These are phyloP conservation scores for Onychomys leucogaster DNA, from an alignment of 2,797 vertebrate species.

Conservation along the genomic window DNA sequence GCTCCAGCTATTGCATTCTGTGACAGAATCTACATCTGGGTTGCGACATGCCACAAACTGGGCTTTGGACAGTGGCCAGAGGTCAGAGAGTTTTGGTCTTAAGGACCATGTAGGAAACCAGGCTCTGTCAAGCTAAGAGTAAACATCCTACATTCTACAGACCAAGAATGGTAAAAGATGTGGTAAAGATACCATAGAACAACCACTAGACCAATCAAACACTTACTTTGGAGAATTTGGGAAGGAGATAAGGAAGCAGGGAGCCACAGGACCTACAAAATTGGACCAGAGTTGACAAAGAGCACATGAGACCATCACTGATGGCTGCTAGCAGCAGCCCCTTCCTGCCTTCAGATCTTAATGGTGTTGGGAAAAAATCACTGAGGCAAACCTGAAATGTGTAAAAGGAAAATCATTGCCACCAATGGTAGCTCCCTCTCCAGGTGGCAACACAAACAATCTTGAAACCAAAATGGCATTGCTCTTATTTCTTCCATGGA, in stretches of 20 bases:
- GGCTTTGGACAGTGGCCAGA: neutral
- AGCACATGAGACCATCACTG: neutral
- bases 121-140: neutral
- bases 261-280: rapidly evolving
- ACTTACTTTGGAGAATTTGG: neutral
- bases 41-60: neutral
- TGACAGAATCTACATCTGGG: neutral
- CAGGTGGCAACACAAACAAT: neutral
- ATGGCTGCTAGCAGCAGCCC: no score
- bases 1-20: neutral
- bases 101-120: neutral
- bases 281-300: neutral
- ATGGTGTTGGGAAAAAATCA: neutral
- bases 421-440: neutral
- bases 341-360: neutral
- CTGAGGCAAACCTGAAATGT: neutral
- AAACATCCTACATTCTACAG: neutral
- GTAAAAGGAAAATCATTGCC: no score
- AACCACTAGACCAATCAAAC: neutral
- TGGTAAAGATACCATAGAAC: neutral
- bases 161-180: neutral
- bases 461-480: neutral
- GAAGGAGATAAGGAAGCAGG: neutral
- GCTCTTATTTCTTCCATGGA: neutral
- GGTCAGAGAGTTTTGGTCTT: neutral